phyloP scores from a whole-genome alignment of 2,888 invertebrate genomes.

The Xylota sylvarum region DNA sequence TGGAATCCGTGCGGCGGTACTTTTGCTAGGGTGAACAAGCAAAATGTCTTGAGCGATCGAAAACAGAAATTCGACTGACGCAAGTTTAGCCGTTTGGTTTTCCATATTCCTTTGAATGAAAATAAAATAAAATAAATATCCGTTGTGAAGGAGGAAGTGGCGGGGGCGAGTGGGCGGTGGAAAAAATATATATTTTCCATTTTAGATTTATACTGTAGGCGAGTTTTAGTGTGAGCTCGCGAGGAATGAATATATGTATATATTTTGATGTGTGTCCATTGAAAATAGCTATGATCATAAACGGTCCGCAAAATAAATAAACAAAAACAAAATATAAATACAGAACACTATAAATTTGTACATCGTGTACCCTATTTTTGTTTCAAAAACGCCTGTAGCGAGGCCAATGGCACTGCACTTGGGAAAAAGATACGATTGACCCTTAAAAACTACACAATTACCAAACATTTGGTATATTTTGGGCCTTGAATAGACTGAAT shows the following conservation, averaged over 20 bases:
- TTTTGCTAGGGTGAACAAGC: slow-evolving; percentile 29
- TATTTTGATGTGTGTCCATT: slow-evolving; percentile 32
- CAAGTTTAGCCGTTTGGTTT: slow-evolving; percentile 79
- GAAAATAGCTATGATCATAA: slow-evolving; percentile 51
- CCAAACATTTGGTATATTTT: too few relatives aligned
- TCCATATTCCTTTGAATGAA: slow-evolving; percentile 81
- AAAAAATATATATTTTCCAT: slow-evolving; percentile 42
- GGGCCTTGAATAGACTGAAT: too few relatives aligned
- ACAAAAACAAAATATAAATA: not conserved
- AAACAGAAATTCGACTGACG: slow-evolving; percentile 82
- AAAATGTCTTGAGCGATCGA: slow-evolving; percentile 81
- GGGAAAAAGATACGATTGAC: too few relatives aligned
- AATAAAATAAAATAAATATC: slow-evolving; percentile 36
- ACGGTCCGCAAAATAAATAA: not conserved
- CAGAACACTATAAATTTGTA: not conserved
- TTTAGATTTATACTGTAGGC: slow-evolving; percentile 20
- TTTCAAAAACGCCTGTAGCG: too few relatives aligned
- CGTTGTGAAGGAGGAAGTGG: not conserved
- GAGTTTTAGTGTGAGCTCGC: slow-evolving; percentile 27
- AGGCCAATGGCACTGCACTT: too few relatives aligned
- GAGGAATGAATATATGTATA: slow-evolving; percentile 24
- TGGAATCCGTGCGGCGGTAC: slow-evolving; percentile 37
- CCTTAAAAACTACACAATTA: too few relatives aligned
- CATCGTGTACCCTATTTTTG: too few relatives aligned
- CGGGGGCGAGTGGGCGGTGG: not conserved